Percentiles rank a stretch among this genome's conserved stretches.
phyloP scores from a whole-genome alignment of 2,888 invertebrate genomes.

The Polietes domitor region DNA sequence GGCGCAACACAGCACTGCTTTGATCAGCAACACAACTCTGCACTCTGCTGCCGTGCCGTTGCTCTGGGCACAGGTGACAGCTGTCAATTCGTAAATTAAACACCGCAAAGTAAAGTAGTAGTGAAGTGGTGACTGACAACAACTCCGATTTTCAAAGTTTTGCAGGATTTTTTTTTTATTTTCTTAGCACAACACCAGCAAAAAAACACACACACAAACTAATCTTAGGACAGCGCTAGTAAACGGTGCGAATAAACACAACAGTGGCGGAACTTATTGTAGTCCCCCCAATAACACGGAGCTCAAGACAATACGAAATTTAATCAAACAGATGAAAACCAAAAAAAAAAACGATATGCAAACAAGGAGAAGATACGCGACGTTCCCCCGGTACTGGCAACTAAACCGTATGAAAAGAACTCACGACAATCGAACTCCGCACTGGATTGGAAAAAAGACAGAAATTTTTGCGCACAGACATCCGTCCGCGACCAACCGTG shows the following conservation, averaged over 20 bases:
- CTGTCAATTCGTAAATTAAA: slow-evolving; percentile 54
- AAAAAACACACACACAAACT: neutral
- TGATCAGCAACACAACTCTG: slow-evolving; percentile 21
- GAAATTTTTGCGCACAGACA: too few relatives aligned
- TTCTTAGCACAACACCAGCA: neutral
- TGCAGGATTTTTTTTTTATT: neutral
- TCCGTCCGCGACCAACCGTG: too few relatives aligned
- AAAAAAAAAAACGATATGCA: neutral
- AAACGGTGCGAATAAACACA: too few relatives aligned
- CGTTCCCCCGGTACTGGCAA: slow-evolving; percentile 31
- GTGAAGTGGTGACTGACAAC: neutral
- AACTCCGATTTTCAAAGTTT: neutral
- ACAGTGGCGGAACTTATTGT: neutral
- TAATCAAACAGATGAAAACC: neutral
- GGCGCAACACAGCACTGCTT: slow-evolving; percentile 18
- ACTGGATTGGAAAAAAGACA: too few relatives aligned
- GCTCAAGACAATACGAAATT: slow-evolving; percentile 17
- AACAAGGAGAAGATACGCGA: slow-evolving; percentile 28
- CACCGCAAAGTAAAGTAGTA: slow-evolving; percentile 11
- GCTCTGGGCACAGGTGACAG: slow-evolving; percentile 45
- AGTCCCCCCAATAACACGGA: neutral
- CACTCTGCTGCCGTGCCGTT: neutral
- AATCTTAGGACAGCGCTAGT: too few relatives aligned
- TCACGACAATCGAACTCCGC: too few relatives aligned
- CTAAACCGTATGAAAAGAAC: slow-evolving; percentile 61